These are phyloP conservation scores for Harpegnathos saltator DNA, from an alignment of 1,140 invertebrate species.

Conservation along the genomic window DNA sequence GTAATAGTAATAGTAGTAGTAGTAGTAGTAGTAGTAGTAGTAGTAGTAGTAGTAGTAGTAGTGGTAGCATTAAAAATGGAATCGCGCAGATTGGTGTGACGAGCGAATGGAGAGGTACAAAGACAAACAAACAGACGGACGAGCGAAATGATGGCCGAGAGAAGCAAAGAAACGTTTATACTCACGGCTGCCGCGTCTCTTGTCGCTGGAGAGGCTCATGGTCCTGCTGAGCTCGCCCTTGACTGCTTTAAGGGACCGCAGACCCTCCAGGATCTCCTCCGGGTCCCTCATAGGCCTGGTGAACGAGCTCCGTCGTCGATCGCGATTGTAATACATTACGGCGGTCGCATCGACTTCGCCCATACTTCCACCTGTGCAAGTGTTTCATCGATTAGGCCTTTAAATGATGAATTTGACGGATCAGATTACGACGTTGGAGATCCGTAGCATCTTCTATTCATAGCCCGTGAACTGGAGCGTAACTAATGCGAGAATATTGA, in stretches of 20 bases:
- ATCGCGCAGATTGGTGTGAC: constrained; percentile 20
- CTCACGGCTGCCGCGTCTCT: constrained; percentile 89
- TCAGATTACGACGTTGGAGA: background rate
- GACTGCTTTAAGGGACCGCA: constrained; percentile 91
- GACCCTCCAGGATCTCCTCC: constrained; percentile 89
- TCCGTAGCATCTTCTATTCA: background rate
- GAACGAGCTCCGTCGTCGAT: constrained; percentile 92
- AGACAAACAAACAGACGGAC: constrained; percentile 62
- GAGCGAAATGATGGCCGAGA: constrained; percentile 67
- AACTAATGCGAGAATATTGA: background rate
- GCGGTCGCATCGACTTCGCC: constrained; percentile 86
- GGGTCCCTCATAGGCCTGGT: constrained; percentile 90
- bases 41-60: background rate
- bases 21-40: background rate
- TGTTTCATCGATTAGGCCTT: background rate
- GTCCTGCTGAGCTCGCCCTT: constrained; percentile 92
- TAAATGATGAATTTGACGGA: background rate
- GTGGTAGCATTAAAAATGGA: constrained; percentile 7
- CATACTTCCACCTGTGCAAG: constrained; percentile 82
- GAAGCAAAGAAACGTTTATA: constrained; percentile 74
- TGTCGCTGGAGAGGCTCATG: constrained; percentile 90
- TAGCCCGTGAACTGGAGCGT: background rate
- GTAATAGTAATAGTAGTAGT: background rate
- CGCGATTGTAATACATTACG: constrained; percentile 87
- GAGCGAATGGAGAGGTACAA: constrained; percentile 56